These are phyloP conservation scores for Nestor notabilis DNA, from an alignment of 2,113 vertebrate species.

Conservation along the genomic window DNA sequence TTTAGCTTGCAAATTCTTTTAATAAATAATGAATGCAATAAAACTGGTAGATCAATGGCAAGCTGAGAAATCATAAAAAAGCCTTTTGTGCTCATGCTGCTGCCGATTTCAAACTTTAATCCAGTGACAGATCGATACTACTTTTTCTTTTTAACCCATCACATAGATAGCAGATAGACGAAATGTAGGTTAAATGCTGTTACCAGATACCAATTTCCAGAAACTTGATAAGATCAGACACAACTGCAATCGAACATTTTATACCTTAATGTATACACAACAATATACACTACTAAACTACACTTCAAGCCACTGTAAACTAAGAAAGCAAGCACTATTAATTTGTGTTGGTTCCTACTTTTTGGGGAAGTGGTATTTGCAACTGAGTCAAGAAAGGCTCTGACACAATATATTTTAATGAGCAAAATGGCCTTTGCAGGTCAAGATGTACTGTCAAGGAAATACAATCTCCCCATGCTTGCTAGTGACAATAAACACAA, in stretches of 20 bases:
- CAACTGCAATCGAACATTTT: slow-evolving; percentile 54
- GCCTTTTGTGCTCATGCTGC: slow-evolving; percentile 78
- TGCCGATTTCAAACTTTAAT: slow-evolving; percentile 84
- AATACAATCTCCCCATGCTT: background rate
- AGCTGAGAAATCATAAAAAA: slow-evolving; percentile 87
- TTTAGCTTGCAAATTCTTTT: slow-evolving; percentile 95
- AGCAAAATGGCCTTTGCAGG: slow-evolving; percentile 49
- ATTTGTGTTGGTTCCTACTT: slow-evolving; percentile 17
- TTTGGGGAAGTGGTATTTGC: background rate
- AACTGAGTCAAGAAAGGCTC: background rate
- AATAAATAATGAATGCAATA: slow-evolving; percentile 95
- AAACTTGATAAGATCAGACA: slow-evolving; percentile 70
- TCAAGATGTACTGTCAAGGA: slow-evolving; percentile 37
- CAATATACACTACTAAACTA: slow-evolving; percentile 5
- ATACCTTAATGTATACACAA: slow-evolving; percentile 26
- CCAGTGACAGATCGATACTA: slow-evolving; percentile 75
- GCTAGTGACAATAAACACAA: slow-evolving; percentile 40
- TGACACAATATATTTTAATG: slow-evolving; percentile 37
- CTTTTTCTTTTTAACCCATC: slow-evolving; percentile 79
- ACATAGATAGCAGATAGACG: slow-evolving; percentile 68
- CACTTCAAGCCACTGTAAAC: background rate
- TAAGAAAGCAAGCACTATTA: slow-evolving; percentile 19
- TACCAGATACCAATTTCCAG: slow-evolving; percentile 73
- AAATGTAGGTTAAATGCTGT: slow-evolving; percentile 72
- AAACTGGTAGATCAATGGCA: slow-evolving; percentile 89